Conservation (phyloP, 2,888 invertebrate genomes). For the Drosophila mercatorum region DNA sequence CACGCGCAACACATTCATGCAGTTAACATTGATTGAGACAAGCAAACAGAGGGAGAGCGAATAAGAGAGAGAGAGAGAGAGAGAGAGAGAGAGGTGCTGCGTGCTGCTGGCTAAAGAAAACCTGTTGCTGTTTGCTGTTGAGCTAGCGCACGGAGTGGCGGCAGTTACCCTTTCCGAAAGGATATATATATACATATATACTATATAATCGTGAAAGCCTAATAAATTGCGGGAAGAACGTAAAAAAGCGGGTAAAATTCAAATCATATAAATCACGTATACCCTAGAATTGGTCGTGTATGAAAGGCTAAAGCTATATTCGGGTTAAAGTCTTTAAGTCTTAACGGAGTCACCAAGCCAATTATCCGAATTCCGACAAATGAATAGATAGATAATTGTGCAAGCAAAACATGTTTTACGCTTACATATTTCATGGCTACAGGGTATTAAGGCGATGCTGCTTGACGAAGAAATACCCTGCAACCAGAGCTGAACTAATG, state of each 20-base stretch:
- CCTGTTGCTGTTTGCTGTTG: conserved; percentile 63
- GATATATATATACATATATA: background rate
- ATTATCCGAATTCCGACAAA: conserved; percentile 1
- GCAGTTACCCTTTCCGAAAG: conserved; percentile 6
- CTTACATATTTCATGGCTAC: conserved; percentile 9
- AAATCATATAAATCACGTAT: background rate
- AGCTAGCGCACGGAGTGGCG: conserved; percentile 13
- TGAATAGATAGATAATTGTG: background rate
- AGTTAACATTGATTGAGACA: conserved; percentile 34
- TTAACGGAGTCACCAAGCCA: background rate
- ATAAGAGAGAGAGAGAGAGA: background rate
- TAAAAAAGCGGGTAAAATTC: background rate
- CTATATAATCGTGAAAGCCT: background rate
- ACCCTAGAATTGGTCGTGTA: background rate
- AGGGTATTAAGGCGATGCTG: background rate
- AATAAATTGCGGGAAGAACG: background rate
- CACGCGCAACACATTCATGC: conserved; percentile 65
- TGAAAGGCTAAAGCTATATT: background rate
- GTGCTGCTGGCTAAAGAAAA: conserved; percentile 52
- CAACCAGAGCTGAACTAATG: background rate
- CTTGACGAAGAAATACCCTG: background rate
- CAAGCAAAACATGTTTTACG: background rate
- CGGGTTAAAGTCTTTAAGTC: background rate
- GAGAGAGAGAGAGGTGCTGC: background rate
- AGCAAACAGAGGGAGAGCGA: background rate